Evolutionary conservation across 2,113 vertebrate species (phyloP).

Genomic region (Pollimyrus isidori): DNA sequence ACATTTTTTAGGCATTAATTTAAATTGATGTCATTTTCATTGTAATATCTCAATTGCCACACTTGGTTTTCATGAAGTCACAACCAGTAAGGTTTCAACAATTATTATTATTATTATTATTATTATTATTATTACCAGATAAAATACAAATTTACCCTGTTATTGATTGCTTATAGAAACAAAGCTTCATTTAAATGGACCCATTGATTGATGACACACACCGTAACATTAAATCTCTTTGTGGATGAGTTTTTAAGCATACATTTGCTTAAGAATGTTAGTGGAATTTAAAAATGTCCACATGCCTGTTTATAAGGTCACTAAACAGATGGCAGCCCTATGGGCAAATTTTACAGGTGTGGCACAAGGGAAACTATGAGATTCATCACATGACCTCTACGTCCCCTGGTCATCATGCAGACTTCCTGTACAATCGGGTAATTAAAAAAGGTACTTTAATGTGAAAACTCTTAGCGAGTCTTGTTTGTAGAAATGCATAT

Average conservation of each 20-base stretch:
- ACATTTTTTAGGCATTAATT: not conserved
- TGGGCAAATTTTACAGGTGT: not conserved
- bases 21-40: not conserved
- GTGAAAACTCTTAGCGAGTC: not conserved
- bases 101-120: not conserved
- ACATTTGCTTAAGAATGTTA: not conserved
- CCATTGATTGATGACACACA: not conserved
- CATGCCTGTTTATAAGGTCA: not conserved
- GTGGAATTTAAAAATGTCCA: not conserved
- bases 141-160: not conserved
- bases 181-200: not conserved
- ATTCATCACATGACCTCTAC: not conserved
- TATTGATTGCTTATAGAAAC: not conserved
- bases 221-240: not conserved
- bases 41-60: not conserved
- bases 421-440: not conserved
- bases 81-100: not conserved
- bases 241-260: not conserved
- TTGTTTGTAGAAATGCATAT: not conserved
- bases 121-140: not conserved
- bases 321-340: not conserved
- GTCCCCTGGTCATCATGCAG: not conserved
- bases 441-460: not conserved
- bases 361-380: not conserved
- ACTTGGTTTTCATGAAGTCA: not conserved